Conservation (phyloP, 2,113 vertebrate species). For the Ginglymostoma cirratum region DNA sequence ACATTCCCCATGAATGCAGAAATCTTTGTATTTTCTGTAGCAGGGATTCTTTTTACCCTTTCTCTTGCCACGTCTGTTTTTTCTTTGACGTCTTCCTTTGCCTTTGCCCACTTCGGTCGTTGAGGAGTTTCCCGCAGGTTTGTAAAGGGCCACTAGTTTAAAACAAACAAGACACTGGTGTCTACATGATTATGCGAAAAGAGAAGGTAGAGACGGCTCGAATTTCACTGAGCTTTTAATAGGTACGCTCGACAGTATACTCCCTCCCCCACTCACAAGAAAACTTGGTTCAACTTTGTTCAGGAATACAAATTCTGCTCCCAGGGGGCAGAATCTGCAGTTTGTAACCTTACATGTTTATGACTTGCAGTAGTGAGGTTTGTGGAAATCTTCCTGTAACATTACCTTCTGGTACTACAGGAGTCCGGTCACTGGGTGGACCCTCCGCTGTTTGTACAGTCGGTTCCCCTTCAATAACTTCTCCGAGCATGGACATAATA, state of each 20-base stretch:
- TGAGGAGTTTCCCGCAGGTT: conserved; percentile 9
- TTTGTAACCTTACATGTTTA: background rate
- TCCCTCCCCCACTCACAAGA: background rate
- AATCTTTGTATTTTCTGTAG: conserved; percentile 81
- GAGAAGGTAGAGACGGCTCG: background rate
- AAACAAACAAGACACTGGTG: conserved; percentile 15
- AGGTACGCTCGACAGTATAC: background rate
- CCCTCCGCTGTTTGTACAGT: background rate
- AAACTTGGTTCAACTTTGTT: conserved; percentile 13
- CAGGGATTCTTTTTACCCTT: conserved; percentile 88
- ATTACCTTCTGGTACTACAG: background rate
- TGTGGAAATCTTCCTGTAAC: background rate
- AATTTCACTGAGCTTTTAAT: background rate
- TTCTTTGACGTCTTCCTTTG: conserved; percentile 59
- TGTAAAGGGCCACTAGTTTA: conserved; percentile 28
- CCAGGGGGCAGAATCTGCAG: background rate
- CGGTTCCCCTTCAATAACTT: background rate
- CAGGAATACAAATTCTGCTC: background rate
- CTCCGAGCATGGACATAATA: background rate
- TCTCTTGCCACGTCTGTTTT: conserved; percentile 72
- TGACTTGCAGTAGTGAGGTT: background rate
- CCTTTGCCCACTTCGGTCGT: conserved; percentile 41
- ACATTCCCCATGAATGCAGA: conserved; percentile 91
- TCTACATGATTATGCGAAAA: background rate
- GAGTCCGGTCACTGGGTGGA: too few species aligned